Base-by-base conservation (phyloP, 1,140 invertebrate genomes). In the Drosophila sproati region DNA sequence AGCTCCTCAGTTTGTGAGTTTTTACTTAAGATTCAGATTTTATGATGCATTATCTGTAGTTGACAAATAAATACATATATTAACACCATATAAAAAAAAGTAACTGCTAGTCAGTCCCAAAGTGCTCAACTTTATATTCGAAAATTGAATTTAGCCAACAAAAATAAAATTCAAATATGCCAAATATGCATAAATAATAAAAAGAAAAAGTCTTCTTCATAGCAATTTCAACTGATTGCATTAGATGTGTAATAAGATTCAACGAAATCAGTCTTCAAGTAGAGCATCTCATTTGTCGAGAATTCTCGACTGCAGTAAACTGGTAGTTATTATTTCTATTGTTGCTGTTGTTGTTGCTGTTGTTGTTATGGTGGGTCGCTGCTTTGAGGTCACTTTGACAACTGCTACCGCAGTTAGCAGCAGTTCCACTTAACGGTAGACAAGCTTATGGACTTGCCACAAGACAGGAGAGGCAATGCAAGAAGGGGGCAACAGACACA, bases 381-480 rank as follows among this genome's bases (percentile, higher is more conserved):
- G 63, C 85, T 89, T 90, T 89, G 85, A 85, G 85, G 85, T 89
- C 85, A 89, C 85, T 89, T 89, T 89, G 85, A 89, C 85, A 89
- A 90, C 78, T 80, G 75, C 60, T 73, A 85, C 85, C 85, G 69
- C 85, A 89, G 66, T 74, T 80, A 73, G 77, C 66, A 83, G 73
- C 80, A 83, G 73, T 77, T 76, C 80, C 80, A 88, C 78, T 79
- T 72, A 73, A 72, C 59, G 41, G 34, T 54, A 64, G 43, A 59
- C 73, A 67, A 73, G 71, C 71, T 74, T 62, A 75, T 75, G 67
- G 39, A 37, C 57, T 45, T 31, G 60, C 50, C 73, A 73, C 66
- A 59, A 20, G 20, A 20, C 20, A 20, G 20, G 64, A 39, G 35
- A 55, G 43, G 35, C 8, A 28, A 10, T 34, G 61, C 52, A 47